Percentiles rank a stretch among this genome's conserved stretches.
Conservation (phyloP, 2,113 vertebrate genomes). For the Chaetodon auriga region DNA sequence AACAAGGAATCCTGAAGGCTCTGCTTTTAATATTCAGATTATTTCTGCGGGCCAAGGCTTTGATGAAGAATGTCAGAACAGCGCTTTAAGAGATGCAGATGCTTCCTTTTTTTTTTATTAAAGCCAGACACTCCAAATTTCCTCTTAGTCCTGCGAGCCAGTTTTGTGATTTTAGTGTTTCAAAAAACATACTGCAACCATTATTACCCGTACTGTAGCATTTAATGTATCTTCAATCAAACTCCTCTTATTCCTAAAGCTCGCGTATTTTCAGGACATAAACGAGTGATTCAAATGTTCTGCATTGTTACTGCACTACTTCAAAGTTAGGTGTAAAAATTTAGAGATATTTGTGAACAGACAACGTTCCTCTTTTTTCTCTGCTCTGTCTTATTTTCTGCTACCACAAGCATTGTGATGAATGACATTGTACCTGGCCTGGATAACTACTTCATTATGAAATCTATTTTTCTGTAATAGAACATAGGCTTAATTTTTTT, state of each 20-base stretch:
- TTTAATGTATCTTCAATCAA: conserved; percentile 17
- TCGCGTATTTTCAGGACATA: not conserved
- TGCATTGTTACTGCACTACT: not conserved
- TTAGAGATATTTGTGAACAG: not conserved
- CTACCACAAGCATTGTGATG: not conserved
- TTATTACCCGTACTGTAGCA: not conserved
- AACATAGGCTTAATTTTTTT: no score
- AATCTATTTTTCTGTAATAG: not conserved
- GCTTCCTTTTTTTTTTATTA: conserved; percentile 3
- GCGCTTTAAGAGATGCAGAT: not conserved
- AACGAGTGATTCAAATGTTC: not conserved
- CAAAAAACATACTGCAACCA: not conserved
- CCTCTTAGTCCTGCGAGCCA: not conserved
- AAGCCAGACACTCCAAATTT: not conserved
- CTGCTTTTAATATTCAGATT: not conserved
- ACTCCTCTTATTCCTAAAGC: not conserved
- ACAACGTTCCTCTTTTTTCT: not conserved
- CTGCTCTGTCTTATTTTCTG: not conserved
- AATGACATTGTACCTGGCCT: not conserved
- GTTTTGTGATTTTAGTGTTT: not conserved
- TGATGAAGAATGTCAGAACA: not conserved
- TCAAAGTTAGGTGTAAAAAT: not conserved
- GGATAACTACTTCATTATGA: not conserved
- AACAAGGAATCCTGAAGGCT: not conserved
- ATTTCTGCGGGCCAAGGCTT: not conserved